A percentile compares a stretch with the other conserved stretches of the same genome.
phyloP scores from a whole-genome alignment of 2,888 invertebrate genomes.

The Cacoxenus indagator region DNA sequence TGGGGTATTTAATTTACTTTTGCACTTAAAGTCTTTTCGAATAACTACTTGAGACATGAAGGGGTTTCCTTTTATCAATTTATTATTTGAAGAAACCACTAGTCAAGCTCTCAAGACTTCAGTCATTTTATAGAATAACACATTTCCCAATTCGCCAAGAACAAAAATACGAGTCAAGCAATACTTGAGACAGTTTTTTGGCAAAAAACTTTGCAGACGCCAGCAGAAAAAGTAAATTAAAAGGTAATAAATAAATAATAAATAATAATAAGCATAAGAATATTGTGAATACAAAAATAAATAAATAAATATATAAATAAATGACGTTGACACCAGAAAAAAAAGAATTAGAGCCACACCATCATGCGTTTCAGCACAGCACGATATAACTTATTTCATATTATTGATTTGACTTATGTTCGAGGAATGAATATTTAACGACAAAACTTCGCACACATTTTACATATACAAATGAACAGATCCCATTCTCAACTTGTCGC shows the following conservation, averaged over 20 bases:
- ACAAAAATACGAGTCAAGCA: background rate
- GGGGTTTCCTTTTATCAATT: background rate
- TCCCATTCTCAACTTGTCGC: too few relatives aligned
- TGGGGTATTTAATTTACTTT: too few relatives aligned
- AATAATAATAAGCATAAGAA: too few relatives aligned
- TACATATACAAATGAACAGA: too few relatives aligned
- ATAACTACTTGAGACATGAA: background rate
- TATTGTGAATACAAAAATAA: background rate
- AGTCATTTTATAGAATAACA: background rate
- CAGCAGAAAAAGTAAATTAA: conserved; percentile 1
- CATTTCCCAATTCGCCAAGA: background rate
- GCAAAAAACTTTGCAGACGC: conserved; percentile 21
- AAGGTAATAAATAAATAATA: too few relatives aligned
- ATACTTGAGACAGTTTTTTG: conserved; percentile 1
- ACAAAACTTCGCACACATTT: too few relatives aligned
- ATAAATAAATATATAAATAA: background rate
- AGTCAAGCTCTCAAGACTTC: background rate
- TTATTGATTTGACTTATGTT: too few relatives aligned
- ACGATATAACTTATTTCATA: too few relatives aligned
- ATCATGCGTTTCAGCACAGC: conserved; percentile 3
- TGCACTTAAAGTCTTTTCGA: too few relatives aligned
- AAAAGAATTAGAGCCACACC: background rate
- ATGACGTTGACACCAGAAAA: too few relatives aligned
- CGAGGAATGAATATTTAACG: too few relatives aligned
- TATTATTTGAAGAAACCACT: background rate